Evolutionary conservation across 2,113 vertebrate genomes (phyloP), one percentile per base, ranked within the genome.

Genomic region (Larimichthys crocea): DNA sequence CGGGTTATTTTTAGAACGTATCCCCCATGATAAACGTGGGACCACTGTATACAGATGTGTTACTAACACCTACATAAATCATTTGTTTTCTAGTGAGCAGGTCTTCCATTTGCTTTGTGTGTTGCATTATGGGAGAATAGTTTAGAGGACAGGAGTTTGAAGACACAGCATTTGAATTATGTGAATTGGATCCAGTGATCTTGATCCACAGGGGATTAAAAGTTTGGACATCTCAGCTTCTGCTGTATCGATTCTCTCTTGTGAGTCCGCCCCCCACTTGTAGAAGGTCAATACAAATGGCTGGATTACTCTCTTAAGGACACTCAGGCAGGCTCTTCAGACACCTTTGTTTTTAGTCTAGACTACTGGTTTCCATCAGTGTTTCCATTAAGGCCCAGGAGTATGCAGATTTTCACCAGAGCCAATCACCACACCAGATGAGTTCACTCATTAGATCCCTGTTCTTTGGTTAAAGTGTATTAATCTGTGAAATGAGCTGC

Each of bases 371-470:
- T 60, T 65, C 62, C 60, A 66, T 65, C 16, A 22, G 12, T 42
- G 35, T 69, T 40, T 17, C 12, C 49, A 22, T 22, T 44, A 31
- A 29, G 16, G 31, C 63, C 6, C 6, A n/a, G 24, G 19, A 49
- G 16, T 35, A 9, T 57, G 50, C 48, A 66, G 35, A 0, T 24
- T 68, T 15, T 29, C 75, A 12, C 15, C 31, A 22, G 15, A 17
- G 24, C 70, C 0, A 1, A 26, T 57, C 70, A 46, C 57, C 57
- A 29, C 64, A 2, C 49, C 56, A 67, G 57, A 50, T 73, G 24
- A 73, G n/a, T 29, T 62, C 3, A 11, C 29, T 71, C 60, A 79
- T 86, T 72, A 73, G 72, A 80, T 46, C 40, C 48, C n/a, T 50
- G 20, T 19, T 52, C 55, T 72, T 57, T 76, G 49, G 57, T 76